Evolutionary conservation across 2,797 vertebrate genomes (phyloP).

Genomic region (Xenentodon cancila): DNA sequence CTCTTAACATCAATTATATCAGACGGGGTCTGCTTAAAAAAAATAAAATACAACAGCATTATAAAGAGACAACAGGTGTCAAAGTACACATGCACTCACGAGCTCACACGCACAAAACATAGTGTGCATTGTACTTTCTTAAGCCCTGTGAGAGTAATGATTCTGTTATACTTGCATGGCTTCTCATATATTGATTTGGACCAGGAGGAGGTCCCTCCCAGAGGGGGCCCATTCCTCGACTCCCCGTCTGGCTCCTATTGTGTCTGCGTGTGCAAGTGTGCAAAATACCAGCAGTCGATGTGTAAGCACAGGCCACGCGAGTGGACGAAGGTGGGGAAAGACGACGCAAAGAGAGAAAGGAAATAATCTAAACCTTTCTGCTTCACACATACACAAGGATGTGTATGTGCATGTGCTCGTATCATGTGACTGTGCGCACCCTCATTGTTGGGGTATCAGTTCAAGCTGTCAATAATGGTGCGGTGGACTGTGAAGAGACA

Average conservation of each 20-base stretch:
- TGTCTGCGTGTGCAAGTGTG: constrained; percentile 70
- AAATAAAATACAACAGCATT: constrained; percentile 33
- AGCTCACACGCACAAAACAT: constrained; percentile 40
- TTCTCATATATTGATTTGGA: constrained; percentile 83
- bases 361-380: constrained; percentile 18
- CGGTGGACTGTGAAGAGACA: constrained; percentile 82
- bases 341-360: constrained; percentile 28
- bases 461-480: constrained; percentile 81
- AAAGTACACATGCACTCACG: constrained; percentile 26
- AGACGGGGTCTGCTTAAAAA: constrained; percentile 28
- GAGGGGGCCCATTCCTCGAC: constrained; percentile 64
- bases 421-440: constrained; percentile 32
- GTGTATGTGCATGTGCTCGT: constrained; percentile 9
- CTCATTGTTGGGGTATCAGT: constrained; percentile 83
- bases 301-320: constrained; percentile 53
- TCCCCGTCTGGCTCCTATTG: constrained; percentile 61
- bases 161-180: constrained; percentile 83
- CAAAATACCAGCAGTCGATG: constrained; percentile 79
- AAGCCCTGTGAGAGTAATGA: constrained; percentile 76
- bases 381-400: constrained; percentile 17
- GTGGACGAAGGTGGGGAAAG: constrained; percentile 6
- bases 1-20: constrained; percentile 45
- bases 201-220: constrained; percentile 68
- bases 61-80: constrained; percentile 77
- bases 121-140: constrained; percentile 53